Conservation (phyloP, 1,140 invertebrate genomes). For the Papilio aristodemus region DNA sequence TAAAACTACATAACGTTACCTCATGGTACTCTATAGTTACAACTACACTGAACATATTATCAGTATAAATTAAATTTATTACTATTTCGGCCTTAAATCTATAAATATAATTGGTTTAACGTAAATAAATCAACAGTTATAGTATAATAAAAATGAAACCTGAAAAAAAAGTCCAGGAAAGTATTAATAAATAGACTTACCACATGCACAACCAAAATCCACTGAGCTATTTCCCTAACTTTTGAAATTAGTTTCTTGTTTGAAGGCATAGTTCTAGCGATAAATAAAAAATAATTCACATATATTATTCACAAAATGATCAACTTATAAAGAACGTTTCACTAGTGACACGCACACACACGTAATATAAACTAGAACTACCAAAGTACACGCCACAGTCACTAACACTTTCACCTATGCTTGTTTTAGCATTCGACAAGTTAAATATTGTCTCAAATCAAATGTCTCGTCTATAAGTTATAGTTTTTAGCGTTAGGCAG, state of each 20-base stretch:
- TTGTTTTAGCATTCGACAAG: slow-evolving; percentile 55
- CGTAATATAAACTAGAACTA: slow-evolving; percentile 63
- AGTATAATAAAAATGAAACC: not conserved
- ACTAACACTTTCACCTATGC: slow-evolving; percentile 70
- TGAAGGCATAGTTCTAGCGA: slow-evolving; percentile 67
- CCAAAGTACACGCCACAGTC: slow-evolving; percentile 11
- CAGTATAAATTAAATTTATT: too few species aligned
- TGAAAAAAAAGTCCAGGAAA: not conserved
- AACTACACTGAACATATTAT: too few species aligned
- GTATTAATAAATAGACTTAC: slow-evolving; percentile 51
- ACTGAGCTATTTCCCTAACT: slow-evolving; percentile 72
- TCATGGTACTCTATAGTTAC: too few species aligned
- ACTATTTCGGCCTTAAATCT: not conserved
- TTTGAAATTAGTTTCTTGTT: slow-evolving; percentile 73
- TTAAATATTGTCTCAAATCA: slow-evolving; percentile 54
- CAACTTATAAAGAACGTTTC: slow-evolving; percentile 75
- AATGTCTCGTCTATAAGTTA: slow-evolving; percentile 54
- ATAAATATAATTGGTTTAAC: too few species aligned
- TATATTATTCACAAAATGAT: slow-evolving; percentile 63
- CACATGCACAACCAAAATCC: slow-evolving; percentile 74
- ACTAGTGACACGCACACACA: slow-evolving; percentile 73
- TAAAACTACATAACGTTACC: not conserved
- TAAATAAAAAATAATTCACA: slow-evolving; percentile 61
- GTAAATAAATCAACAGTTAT: too few species aligned
- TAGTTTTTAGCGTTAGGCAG: slow-evolving; percentile 67